A percentile compares a stretch with the other conserved stretches of the same genome.
phyloP scores from a whole-genome alignment of 2,888 invertebrate species.

The Caenorhabditis wallacei region DNA sequence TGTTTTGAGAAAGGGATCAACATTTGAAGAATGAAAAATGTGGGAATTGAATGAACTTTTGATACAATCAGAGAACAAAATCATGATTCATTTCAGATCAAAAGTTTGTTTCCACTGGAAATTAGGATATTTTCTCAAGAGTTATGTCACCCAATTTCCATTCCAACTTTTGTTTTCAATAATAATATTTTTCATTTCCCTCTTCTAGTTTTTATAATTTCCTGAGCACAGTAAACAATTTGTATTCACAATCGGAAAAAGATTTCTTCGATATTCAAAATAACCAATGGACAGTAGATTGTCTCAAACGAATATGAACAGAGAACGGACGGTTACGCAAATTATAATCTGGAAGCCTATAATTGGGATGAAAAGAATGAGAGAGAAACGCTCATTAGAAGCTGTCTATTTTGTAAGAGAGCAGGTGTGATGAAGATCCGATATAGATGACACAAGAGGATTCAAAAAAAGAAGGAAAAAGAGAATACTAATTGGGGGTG shows the following conservation, averaged over 20 bases:
- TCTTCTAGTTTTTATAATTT: too few species aligned
- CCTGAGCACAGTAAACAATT: conserved; percentile 5
- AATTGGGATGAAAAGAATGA: conserved; percentile 21
- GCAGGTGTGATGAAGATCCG: conserved; percentile 39
- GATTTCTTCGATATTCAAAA: neutral
- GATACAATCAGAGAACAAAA: too few species aligned
- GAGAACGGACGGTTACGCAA: conserved; percentile 15
- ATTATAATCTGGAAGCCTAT: conserved; percentile 19
- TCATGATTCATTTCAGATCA: too few species aligned
- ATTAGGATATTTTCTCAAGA: too few species aligned
- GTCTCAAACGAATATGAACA: neutral
- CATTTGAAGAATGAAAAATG: too few species aligned
- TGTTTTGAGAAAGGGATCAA: neutral
- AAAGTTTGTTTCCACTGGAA: too few species aligned
- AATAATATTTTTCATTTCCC: neutral
- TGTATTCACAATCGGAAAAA: neutral
- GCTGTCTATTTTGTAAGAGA: conserved; percentile 22
- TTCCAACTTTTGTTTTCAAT: too few species aligned
- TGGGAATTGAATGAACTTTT: too few species aligned
- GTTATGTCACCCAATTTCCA: too few species aligned
- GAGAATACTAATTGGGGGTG: conserved; percentile 33
- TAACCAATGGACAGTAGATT: too few species aligned
- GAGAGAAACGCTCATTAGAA: conserved; percentile 9
- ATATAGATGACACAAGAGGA: conserved; percentile 8
- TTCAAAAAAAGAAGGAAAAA: conserved; percentile 3